phyloP scores from a whole-genome alignment of 1,140 invertebrate genomes.

The Halictus rubicundus region DNA sequence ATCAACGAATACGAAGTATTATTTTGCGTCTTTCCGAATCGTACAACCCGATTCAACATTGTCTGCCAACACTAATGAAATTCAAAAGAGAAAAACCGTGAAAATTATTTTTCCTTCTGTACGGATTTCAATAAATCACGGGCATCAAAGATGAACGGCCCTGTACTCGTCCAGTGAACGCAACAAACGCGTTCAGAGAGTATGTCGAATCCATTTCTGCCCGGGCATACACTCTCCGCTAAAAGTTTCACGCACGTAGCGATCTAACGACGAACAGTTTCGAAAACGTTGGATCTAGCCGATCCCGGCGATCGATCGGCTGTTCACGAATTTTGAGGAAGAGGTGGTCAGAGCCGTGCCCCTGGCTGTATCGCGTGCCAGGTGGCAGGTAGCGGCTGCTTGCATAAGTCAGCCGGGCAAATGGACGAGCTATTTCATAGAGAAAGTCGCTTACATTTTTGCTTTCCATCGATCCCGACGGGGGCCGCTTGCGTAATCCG shows the following conservation, averaged over 20 bases:
- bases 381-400: slow-evolving; percentile 64
- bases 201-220: background rate
- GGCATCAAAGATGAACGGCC: background rate
- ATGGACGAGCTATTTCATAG: slow-evolving; percentile 78
- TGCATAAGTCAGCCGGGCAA: slow-evolving; percentile 73
- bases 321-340: background rate
- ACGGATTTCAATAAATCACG: background rate
- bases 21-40: too few species aligned
- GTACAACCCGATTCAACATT: too few species aligned
- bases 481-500: slow-evolving; percentile 60
- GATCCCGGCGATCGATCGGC: background rate
- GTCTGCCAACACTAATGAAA: too few species aligned
- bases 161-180: background rate
- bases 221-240: background rate
- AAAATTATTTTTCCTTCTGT: background rate
- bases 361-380: slow-evolving; percentile 56
- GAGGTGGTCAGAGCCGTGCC: slow-evolving; percentile 9
- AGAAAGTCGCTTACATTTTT: slow-evolving; percentile 79
- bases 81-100: too few species aligned
- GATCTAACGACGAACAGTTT: background rate
- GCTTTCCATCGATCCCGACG: slow-evolving; percentile 75
- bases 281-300: too few species aligned
- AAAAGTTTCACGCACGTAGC: background rate
- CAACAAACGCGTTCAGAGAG: background rate
- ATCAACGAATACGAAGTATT: too few species aligned